Evolutionary conservation across 37 sponge, comb jelly and placozoan species (phyloP).

Genomic region (Agelas oroides): DNA sequence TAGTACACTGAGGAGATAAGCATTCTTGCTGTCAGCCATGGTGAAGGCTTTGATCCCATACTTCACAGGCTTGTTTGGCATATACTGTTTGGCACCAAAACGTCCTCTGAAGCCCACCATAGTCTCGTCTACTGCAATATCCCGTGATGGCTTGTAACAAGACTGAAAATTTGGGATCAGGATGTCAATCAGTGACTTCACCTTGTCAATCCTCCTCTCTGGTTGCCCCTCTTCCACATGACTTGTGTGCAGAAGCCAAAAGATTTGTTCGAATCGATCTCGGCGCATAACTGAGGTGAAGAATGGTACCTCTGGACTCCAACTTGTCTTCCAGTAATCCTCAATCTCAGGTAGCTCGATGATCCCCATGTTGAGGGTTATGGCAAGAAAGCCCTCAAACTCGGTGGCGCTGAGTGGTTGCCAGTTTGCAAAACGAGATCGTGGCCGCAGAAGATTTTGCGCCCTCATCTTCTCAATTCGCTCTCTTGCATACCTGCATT

Average conservation of each 20-base stretch:
- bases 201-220: conserved; percentile 4
- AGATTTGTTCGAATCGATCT: conserved; percentile 18
- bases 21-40: conserved; percentile 9
- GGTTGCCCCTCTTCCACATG: background rate
- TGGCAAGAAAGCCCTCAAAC: background rate
- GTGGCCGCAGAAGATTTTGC: background rate
- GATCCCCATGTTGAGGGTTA: conserved; percentile 21
- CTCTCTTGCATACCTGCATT: conserved; percentile 2
- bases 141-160: background rate
- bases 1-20: conserved; percentile 6
- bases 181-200: background rate
- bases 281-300: background rate
- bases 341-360: background rate
- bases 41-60: conserved; percentile 37
- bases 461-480: background rate
- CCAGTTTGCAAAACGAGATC: conserved; percentile 1
- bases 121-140: conserved; percentile 12
- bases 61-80: conserved; percentile 28
- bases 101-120: conserved; percentile 31
- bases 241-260: conserved; percentile 17
- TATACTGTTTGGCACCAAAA: conserved; percentile 25
- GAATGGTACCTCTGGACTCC: conserved; percentile 3
- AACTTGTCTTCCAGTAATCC: conserved; percentile 20
- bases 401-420: background rate
- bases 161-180: background rate